phyloP scores from a whole-genome alignment of 2,888 invertebrate genomes.

The Pseudococcus jackbeardsleyi region DNA sequence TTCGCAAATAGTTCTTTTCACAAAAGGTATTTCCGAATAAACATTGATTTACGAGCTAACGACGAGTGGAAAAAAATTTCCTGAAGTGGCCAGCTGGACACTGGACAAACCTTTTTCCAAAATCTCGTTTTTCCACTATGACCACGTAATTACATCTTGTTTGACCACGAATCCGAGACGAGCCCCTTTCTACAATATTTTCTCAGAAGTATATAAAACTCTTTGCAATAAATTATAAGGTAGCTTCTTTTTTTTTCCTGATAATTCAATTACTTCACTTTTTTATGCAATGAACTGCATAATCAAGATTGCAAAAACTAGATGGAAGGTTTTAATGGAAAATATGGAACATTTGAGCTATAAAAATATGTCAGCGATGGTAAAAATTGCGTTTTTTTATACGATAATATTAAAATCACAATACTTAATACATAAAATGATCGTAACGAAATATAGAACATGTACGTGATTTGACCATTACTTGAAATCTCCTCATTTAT shows the following conservation, averaged over 20 bases:
- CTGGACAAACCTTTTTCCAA: conserved; percentile 2
- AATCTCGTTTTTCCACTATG: conserved; percentile 28
- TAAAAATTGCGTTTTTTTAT: too few species aligned
- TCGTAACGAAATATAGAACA: not conserved
- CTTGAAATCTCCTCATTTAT: not conserved
- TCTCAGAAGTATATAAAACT: not conserved
- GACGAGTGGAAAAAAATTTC: conserved; percentile 41
- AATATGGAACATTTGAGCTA: too few species aligned
- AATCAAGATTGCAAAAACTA: too few species aligned
- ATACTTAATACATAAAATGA: too few species aligned
- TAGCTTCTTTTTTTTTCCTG: not conserved
- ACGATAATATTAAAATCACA: too few species aligned
- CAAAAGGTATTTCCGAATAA: conserved; percentile 53
- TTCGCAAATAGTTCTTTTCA: conserved; percentile 43
- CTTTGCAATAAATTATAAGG: not conserved
- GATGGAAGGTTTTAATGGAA: too few species aligned
- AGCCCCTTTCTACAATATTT: conserved; percentile 13
- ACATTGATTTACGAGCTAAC: conserved; percentile 34
- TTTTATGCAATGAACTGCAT: too few species aligned
- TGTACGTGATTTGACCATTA: not conserved
- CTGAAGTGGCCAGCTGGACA: not conserved
- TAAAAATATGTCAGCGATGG: too few species aligned
- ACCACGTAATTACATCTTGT: not conserved
- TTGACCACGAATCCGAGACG: not conserved
- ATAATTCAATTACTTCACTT: not conserved